These are phyloP conservation scores for Sphaerodactylus townsendi DNA, from an alignment of 2,113 vertebrate genomes.

Conservation along the genomic window DNA sequence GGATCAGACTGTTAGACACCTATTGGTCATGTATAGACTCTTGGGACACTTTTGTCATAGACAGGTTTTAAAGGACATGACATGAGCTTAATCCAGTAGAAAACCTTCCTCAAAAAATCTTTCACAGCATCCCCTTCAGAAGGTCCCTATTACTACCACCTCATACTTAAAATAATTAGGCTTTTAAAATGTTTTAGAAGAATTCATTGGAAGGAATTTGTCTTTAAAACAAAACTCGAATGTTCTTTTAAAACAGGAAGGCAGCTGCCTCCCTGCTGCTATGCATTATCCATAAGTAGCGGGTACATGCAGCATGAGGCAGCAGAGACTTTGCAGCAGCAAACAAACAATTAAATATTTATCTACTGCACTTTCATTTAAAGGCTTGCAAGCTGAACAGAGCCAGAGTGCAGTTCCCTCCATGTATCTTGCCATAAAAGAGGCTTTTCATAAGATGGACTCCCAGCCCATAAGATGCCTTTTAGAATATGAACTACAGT, in stretches of 20 bases:
- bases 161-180: neutral
- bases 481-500: neutral
- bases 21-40: neutral
- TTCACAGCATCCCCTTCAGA: fast-evolving
- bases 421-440: neutral
- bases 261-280: neutral
- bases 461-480: neutral
- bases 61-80: neutral
- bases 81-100: fast-evolving
- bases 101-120: fast-evolving
- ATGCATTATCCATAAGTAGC: fast-evolving
- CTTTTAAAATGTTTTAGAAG: neutral
- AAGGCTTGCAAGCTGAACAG: neutral
- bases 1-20: neutral
- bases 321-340: neutral
- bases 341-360: neutral
- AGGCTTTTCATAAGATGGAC: neutral
- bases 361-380: neutral
- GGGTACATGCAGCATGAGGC: fast-evolving
- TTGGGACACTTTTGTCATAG: neutral
- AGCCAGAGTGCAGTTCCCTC: neutral
- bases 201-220: fast-evolving
- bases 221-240: neutral
- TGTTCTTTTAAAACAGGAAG: neutral
- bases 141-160: fast-evolving